Evolutionary conservation across 2,888 invertebrate species (phyloP), one percentile per base, ranked within the genome.

Genomic region (Julus scanicus): DNA sequence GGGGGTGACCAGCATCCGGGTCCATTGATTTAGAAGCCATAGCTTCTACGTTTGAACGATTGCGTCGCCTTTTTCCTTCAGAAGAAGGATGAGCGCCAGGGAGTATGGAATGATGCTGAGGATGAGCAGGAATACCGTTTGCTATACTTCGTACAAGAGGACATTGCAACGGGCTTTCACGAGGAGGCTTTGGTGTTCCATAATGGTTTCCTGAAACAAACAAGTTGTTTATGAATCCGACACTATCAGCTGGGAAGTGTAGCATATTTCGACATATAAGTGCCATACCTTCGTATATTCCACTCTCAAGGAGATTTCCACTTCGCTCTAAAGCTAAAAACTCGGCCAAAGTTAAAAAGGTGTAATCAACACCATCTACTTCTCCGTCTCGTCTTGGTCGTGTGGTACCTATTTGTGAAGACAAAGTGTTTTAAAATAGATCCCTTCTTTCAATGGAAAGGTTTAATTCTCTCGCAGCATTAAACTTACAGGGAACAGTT

Each of bases 321-420:
- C 92, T 93, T 89, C 93, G 92, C 90, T 94, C 94, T 89, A 94
- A 91, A 87, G 93, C 93, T 89, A 92, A 91, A 91, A 94, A 94
- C 90, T 94, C 94, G 89, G 94, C 94, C 84, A 92, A 91, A 29
- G 92, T 92, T 71, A 94, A 92, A 91, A 94, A 94, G 29, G 93
- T 94, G 91, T 95, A 95, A 91, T 95, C 94, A 80, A 94, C 94
- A 39, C 94, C 94, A 92, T 94, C 94, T 57, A 94, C 92, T 92
- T 95, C 94, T 57, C 94, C 94, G 86, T 93, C 93, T 89, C 94
- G 91, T 17, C 94, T 93, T 40, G 92, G 91, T 87, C 94, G 91
- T 1, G 94, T 94, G 29, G 94, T 94, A 90, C 94, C 94, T 93
- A 90, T 48, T 91, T 90, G 86, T 53, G 57, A 88, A 48, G 71